Conservation (phyloP, 2,113 vertebrate genomes). For the Puffinus mauretanicus region DNA sequence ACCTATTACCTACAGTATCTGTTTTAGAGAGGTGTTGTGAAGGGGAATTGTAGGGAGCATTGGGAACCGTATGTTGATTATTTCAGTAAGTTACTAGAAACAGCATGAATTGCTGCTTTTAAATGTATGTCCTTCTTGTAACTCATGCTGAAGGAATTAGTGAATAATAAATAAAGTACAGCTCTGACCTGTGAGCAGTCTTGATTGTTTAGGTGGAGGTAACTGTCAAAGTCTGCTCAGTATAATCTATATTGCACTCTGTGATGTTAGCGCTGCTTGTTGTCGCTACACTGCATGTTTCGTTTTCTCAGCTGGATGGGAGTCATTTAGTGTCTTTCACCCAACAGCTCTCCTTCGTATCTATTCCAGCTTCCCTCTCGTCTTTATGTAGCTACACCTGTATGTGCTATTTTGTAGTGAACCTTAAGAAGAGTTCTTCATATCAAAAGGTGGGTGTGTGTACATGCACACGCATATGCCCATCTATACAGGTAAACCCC, state of each 20-base stretch:
- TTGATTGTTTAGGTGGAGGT: neutral
- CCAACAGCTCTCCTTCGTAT: neutral
- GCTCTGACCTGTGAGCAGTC: neutral
- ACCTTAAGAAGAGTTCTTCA: neutral
- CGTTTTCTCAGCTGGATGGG: neutral
- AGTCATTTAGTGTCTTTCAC: neutral
- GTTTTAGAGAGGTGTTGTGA: neutral
- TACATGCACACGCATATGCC: neutral
- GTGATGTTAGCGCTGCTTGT: fast-evolving
- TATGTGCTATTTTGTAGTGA: neutral
- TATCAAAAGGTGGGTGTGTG: neutral
- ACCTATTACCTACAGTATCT: neutral
- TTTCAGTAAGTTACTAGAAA: neutral
- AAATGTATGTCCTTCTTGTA: neutral
- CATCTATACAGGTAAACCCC: neutral
- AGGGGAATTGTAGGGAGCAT: neutral
- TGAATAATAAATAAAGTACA: neutral
- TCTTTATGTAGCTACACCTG: neutral
- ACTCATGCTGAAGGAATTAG: neutral
- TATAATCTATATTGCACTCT: neutral
- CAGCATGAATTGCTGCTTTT: neutral
- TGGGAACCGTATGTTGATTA: neutral
- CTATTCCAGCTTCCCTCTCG: neutral
- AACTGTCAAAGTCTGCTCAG: neutral
- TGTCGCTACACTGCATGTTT: neutral